Percentiles rank a stretch among this genome's conserved stretches.
Conservation (phyloP, 2,888 invertebrate genomes). For the Thecophora atra region DNA sequence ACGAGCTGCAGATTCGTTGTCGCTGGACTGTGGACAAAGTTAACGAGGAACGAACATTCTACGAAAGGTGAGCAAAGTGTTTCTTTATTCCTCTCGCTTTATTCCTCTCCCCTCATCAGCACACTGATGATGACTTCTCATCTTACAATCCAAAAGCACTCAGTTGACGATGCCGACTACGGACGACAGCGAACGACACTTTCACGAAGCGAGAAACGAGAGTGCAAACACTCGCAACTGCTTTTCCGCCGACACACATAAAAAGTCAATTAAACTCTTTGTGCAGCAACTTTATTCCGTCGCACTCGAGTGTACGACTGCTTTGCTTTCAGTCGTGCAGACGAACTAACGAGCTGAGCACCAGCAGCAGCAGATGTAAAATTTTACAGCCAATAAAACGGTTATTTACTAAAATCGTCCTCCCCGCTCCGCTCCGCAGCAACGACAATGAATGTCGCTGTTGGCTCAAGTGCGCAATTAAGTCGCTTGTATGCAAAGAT, state of each 20-base stretch:
- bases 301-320: slow-evolving; percentile 2
- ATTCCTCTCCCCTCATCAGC: neutral
- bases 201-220: slow-evolving; percentile 36
- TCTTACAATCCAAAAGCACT: neutral
- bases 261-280: slow-evolving; percentile 58
- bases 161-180: neutral
- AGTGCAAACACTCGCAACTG: slow-evolving; percentile 43
- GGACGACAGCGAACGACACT: slow-evolving; percentile 16
- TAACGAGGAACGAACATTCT: too few species aligned
- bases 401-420: slow-evolving; percentile 22
- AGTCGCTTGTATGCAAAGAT: slow-evolving; percentile 23
- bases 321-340: neutral
- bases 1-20: too few species aligned
- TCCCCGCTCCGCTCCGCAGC: neutral
- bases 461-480: slow-evolving; percentile 31
- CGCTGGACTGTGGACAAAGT: too few species aligned
- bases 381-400: slow-evolving; percentile 34
- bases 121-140: neutral
- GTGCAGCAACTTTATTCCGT: slow-evolving; percentile 16
- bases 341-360: slow-evolving; percentile 9
- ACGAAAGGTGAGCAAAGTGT: too few species aligned
- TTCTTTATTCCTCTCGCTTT: too few species aligned
- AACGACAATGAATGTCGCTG: neutral
- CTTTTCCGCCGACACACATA: slow-evolving; percentile 46
- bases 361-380: neutral